Percentiles rank a stretch among this genome's conserved stretches.
phyloP scores from a whole-genome alignment of 2,797 vertebrate species.

The Helostoma temminkii region DNA sequence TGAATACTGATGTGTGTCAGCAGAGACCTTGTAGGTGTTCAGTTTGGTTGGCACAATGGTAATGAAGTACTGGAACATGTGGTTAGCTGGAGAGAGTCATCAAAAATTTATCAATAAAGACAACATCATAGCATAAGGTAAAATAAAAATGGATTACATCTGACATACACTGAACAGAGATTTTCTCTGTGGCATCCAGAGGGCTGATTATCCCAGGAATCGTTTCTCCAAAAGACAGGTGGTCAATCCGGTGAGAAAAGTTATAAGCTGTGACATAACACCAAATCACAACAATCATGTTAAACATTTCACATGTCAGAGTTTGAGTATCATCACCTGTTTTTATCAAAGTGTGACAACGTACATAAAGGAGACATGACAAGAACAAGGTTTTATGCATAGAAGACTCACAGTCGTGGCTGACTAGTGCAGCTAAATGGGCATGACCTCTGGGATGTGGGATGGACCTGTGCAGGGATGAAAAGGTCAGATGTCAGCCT shows the following conservation, averaged over 20 bases:
- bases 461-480: slow-evolving; percentile 88
- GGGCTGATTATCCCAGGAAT: slow-evolving; percentile 95
- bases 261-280: slow-evolving; percentile 89
- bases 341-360: neutral
- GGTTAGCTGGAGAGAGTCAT: slow-evolving; percentile 87
- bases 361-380: neutral
- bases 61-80: slow-evolving; percentile 99
- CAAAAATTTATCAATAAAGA: neutral
- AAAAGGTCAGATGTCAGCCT: slow-evolving; percentile 30
- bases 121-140: neutral
- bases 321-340: neutral
- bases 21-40: slow-evolving; percentile 90
- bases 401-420: slow-evolving; percentile 92
- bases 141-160: neutral
- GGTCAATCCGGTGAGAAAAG: slow-evolving; percentile 98
- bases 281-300: neutral
- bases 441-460: slow-evolving; percentile 97
- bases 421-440: slow-evolving; percentile 96
- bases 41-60: slow-evolving; percentile 98
- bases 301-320: neutral
- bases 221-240: slow-evolving; percentile 96
- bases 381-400: neutral
- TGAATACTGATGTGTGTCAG: slow-evolving; percentile 85
- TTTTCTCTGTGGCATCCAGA: slow-evolving; percentile 97
- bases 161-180: slow-evolving; percentile 89